Conservation (phyloP, 2,888 invertebrate species). For the Selenia dentaria region DNA sequence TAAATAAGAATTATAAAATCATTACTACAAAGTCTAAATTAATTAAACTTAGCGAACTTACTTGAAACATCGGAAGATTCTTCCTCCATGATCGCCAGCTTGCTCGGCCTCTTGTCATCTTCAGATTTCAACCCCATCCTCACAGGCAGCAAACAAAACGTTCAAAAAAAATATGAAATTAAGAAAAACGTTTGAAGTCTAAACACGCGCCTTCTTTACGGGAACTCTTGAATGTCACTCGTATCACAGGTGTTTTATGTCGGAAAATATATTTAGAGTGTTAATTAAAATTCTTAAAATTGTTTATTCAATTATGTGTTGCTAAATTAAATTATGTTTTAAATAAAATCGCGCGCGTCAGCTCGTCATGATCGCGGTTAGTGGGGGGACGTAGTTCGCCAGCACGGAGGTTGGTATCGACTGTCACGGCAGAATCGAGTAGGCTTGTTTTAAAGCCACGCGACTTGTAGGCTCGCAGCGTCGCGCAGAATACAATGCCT, state of each 20-base stretch:
- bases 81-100: slow-evolving; percentile 81
- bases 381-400: slow-evolving; percentile 50
- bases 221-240: slow-evolving; percentile 13
- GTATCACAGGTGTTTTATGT: slow-evolving; percentile 11
- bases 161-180: slow-evolving; percentile 33
- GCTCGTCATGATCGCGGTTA: slow-evolving; percentile 52
- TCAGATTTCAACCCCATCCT: slow-evolving; percentile 78
- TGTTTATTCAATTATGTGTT: slow-evolving; percentile 10
- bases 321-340: slow-evolving; percentile 35
- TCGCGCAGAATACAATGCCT: slow-evolving; percentile 5
- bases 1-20: too few relatives aligned
- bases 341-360: slow-evolving; percentile 67
- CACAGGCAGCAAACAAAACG: slow-evolving; percentile 45
- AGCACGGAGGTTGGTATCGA: slow-evolving; percentile 65
- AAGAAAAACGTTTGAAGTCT: slow-evolving; percentile 39
- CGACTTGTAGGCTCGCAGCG: slow-evolving; percentile 46
- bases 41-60: too few relatives aligned
- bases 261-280: slow-evolving; percentile 1
- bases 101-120: slow-evolving; percentile 78
- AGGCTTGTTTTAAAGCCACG: slow-evolving; percentile 74
- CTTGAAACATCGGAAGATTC: slow-evolving; percentile 67
- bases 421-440: slow-evolving; percentile 64
- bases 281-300: too few relatives aligned
- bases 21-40: too few relatives aligned
- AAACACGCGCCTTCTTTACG: slow-evolving; percentile 16